phyloP scores from a whole-genome alignment of 1,140 invertebrate genomes.

The Tetraneura akinire region DNA sequence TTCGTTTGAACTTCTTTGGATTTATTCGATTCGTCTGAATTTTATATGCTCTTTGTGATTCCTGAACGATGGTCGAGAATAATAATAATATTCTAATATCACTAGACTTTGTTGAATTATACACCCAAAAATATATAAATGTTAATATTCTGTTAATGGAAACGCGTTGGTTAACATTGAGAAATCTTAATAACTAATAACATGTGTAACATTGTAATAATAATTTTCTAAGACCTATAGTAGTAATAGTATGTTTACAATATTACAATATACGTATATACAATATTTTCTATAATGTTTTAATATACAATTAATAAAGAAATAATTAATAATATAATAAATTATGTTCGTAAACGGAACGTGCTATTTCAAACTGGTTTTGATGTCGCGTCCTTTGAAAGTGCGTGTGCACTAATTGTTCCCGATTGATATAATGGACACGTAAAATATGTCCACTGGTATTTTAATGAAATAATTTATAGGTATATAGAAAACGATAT shows the following conservation, averaged over 20 bases:
- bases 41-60: too few relatives aligned
- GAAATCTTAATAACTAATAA: background rate
- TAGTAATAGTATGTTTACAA: too few relatives aligned
- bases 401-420: background rate
- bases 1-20: background rate
- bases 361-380: background rate
- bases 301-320: background rate
- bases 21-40: background rate
- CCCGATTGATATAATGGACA: background rate
- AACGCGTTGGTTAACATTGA: background rate
- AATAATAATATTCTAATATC: too few relatives aligned
- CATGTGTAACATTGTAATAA: too few relatives aligned
- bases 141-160: too few relatives aligned
- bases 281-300: too few relatives aligned
- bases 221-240: too few relatives aligned
- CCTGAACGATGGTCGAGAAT: too few relatives aligned
- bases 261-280: too few relatives aligned
- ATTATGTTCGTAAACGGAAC: background rate
- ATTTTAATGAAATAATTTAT: constrained; percentile 19
- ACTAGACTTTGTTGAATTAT: too few relatives aligned
- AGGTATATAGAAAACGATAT: constrained; percentile 4
- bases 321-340: too few relatives aligned
- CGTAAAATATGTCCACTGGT: constrained; percentile 24
- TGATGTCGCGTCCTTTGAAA: background rate
- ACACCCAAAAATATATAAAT: too few relatives aligned